Percentiles rank a stretch among this genome's conserved stretches.
Conservation (phyloP, 2,113 vertebrate species). For the Nymphicus hollandicus region DNA sequence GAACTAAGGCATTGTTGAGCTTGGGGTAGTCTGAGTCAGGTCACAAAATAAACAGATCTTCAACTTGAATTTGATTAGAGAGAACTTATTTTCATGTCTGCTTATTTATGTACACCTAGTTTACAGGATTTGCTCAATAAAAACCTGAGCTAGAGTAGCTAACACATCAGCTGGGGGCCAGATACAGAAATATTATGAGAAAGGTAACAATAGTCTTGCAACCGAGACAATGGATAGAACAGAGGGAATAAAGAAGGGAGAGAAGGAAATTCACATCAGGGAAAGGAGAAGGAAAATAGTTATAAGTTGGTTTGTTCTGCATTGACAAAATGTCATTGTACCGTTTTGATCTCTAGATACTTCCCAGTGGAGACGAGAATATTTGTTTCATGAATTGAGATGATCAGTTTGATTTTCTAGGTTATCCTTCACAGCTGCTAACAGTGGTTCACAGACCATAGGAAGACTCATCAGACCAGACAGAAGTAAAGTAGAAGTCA, state of each 20-base stretch:
- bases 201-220: background rate
- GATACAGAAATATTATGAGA: background rate
- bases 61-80: slow-evolving; percentile 30
- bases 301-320: background rate
- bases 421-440: background rate
- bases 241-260: background rate
- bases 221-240: background rate
- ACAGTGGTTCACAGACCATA: background rate
- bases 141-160: background rate
- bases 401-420: background rate
- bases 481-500: background rate
- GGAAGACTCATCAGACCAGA: background rate
- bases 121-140: background rate
- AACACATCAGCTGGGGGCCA: background rate
- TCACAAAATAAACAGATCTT: background rate
- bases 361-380: background rate
- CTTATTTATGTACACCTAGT: background rate
- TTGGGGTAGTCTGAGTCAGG: background rate
- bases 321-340: background rate
- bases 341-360: background rate
- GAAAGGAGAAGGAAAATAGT: background rate
- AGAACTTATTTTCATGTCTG: background rate
- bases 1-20: background rate
- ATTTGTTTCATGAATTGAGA: background rate
- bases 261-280: background rate